Percentiles rank a stretch among this genome's conserved stretches.
Evolutionary conservation across 2,113 vertebrate species (phyloP).

Genomic region (Strigops habroptila): DNA sequence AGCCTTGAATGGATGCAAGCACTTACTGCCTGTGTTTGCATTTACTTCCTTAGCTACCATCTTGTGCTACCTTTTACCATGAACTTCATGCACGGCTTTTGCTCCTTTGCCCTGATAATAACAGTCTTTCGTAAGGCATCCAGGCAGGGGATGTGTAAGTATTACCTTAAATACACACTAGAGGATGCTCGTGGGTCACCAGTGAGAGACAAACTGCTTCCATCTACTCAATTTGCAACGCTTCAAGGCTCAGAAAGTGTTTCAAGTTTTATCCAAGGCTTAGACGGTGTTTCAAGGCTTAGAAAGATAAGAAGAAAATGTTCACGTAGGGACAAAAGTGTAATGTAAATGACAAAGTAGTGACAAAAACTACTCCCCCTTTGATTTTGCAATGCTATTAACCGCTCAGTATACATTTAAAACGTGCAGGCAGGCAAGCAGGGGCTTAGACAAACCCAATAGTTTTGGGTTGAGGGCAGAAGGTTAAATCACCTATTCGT

Average conservation of each 20-base stretch:
- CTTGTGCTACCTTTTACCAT: not conserved
- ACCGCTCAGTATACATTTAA: not conserved
- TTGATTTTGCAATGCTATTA: not conserved
- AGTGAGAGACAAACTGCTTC: not conserved
- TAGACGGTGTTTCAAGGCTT: not conserved
- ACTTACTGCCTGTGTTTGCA: not conserved
- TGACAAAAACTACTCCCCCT: not conserved
- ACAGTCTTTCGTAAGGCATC: accelerated
- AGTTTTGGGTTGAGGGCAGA: not conserved
- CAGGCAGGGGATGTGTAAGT: not conserved
- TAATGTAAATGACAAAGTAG: not conserved
- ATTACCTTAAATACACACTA: slow-evolving; percentile 33
- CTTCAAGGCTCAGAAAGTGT: not conserved
- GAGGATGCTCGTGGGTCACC: slow-evolving; percentile 62
- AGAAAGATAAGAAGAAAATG: not conserved
- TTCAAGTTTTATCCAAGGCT: not conserved
- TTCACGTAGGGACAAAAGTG: not conserved
- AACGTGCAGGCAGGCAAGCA: not conserved
- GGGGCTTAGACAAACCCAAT: not conserved
- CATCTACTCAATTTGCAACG: not conserved
- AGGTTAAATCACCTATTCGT: not conserved
- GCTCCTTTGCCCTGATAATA: not conserved
- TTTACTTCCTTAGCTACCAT: not conserved
- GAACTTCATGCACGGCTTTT: not conserved
- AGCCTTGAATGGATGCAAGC: not conserved